Percentiles rank a stretch among this genome's conserved stretches.
Conservation (phyloP, 2,888 invertebrate species). For the Papilio elwesi region DNA sequence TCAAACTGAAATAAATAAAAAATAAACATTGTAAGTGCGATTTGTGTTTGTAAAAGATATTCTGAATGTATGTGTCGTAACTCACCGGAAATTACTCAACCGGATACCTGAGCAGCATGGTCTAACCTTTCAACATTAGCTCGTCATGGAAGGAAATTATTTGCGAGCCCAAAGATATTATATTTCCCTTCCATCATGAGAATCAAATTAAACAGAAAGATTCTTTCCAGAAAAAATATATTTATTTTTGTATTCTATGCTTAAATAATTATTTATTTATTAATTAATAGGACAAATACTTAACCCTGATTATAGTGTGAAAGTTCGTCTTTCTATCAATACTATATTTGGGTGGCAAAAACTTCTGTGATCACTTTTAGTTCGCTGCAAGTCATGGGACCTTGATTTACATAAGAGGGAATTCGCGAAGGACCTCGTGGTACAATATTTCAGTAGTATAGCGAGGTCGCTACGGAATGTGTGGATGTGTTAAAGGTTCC, state of each 20-base stretch:
- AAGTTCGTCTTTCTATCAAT: too few species aligned
- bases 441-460: too few species aligned
- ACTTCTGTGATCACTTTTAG: too few species aligned
- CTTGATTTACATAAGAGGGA: too few species aligned
- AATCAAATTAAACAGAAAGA: background rate
- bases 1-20: background rate
- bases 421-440: too few species aligned
- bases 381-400: too few species aligned
- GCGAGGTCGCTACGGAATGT: too few species aligned
- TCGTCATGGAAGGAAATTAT: conserved; percentile 18
- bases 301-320: too few species aligned
- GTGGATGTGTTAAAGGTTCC: too few species aligned
- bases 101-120: background rate
- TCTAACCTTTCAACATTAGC: conserved; percentile 7
- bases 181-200: conserved; percentile 7
- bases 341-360: too few species aligned
- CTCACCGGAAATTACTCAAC: background rate
- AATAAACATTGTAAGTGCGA: background rate
- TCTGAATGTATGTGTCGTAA: background rate
- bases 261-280: too few species aligned
- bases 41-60: background rate
- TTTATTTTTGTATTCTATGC: background rate
- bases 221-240: conserved; percentile 1
- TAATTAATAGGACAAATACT: too few species aligned
- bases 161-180: conserved; percentile 13